Base-by-base conservation (phyloP, 2,113 vertebrate genomes). In the Planiliza haematocheilus region DNA sequence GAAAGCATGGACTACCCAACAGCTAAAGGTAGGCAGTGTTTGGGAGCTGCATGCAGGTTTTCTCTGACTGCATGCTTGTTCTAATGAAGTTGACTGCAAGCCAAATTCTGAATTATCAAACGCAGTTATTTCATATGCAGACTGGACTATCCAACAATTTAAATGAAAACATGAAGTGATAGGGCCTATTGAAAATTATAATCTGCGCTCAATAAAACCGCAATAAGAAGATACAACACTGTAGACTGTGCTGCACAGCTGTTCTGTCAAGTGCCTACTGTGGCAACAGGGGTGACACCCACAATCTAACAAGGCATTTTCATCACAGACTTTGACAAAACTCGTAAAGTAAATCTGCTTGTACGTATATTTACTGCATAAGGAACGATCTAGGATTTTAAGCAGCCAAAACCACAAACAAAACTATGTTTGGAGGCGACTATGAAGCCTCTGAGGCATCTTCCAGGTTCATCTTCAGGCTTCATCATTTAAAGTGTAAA, bases 1-100 rank as follows among this genome's bases (percentile, higher is more conserved):
- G 97, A 99, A 79, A 96, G 94, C 94, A 91, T 95, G 92, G 97
- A 98, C 87, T 98, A 97, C 93, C 95, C 95, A 63, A 93, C 93
- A 80, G 93, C 92, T 83, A 97, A 96, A 96, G 97, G 97, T 98
- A 95, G 51, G 56, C 45, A 18, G 2, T 30, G 55, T n/a, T n/a
- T 14, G 13, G 17, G 41, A 50, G 52, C 60, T 20, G 56, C 60
- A 36, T 51, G 67, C 69, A 72, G 50, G 4, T 37, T 67, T 65
- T 66, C 36, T 43, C 9, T 37, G 21, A 59, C 24, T 67, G 64
- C 17, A 58, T 34, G 59, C 4, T 55, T 34, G 10, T 67, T 18
- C 11, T 13, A 51, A 52, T 20, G 18, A 62, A 45, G 59, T 4
- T 58, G 70, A 64, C 12, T 65, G 55, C 42, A 65, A 43, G 37